A percentile compares a stretch with the other conserved stretches of the same genome.
phyloP scores from a whole-genome alignment of 2,113 vertebrate genomes.

The Ascaphus truei region DNA sequence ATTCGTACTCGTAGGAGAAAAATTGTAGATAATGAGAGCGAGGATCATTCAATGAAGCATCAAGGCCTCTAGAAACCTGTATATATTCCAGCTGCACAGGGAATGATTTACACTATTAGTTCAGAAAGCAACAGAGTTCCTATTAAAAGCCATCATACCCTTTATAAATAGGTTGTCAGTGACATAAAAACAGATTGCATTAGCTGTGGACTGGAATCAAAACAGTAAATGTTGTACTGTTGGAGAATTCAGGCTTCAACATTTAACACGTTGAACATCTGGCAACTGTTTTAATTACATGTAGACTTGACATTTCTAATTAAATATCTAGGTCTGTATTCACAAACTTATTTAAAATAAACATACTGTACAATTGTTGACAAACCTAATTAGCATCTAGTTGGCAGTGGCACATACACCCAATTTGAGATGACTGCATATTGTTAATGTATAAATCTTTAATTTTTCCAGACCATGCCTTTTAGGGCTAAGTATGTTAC shows the following conservation, averaged over 20 bases:
- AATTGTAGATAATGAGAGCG: slow-evolving; percentile 6
- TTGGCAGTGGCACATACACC: too few species aligned
- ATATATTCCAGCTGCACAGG: background rate
- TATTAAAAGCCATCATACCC: slow-evolving; percentile 46
- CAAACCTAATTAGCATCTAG: too few species aligned
- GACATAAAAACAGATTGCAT: slow-evolving; percentile 58
- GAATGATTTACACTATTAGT: slow-evolving; percentile 45
- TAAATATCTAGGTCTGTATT: too few species aligned
- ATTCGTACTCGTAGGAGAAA: too few species aligned
- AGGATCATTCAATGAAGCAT: slow-evolving; percentile 42
- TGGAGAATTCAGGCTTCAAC: slow-evolving; percentile 49
- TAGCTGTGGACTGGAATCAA: slow-evolving; percentile 43
- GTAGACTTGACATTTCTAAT: slow-evolving; percentile 40
- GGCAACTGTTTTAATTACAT: slow-evolving; percentile 49
- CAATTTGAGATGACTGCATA: too few species aligned
- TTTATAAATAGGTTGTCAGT: slow-evolving; percentile 65
- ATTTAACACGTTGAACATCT: slow-evolving; percentile 50
- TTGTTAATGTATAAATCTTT: too few species aligned
- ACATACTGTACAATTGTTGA: too few species aligned
- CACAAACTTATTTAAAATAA: too few species aligned
- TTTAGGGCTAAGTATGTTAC: too few species aligned
- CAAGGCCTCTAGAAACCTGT: slow-evolving; percentile 40
- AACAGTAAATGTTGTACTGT: slow-evolving; percentile 40
- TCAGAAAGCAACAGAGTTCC: slow-evolving; percentile 45
- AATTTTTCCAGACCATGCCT: too few species aligned